Percentiles rank a stretch among this genome's conserved stretches.
These are phyloP conservation scores for Hyppa rectilinea DNA, from an alignment of 2,888 invertebrate species.

Conservation along the genomic window DNA sequence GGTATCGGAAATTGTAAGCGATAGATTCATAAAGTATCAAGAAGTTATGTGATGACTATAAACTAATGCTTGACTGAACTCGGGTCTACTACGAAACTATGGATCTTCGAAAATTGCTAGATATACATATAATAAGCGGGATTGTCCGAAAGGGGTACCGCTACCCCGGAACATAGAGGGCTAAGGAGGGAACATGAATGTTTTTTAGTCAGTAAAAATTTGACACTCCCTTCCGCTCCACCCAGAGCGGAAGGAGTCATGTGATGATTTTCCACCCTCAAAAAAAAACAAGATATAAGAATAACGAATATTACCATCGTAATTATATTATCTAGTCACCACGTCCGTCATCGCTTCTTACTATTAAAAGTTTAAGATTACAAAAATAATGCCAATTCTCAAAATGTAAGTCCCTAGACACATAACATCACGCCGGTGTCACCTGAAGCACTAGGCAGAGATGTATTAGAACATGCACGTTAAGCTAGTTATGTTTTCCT, in stretches of 20 bases:
- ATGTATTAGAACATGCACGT: neutral
- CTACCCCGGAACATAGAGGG: too few species aligned
- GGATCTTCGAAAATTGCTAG: neutral
- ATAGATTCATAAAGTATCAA: slow-evolving; percentile 33
- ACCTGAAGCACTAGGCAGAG: neutral
- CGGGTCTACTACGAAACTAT: neutral
- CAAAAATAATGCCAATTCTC: neutral
- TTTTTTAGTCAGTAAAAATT: too few species aligned
- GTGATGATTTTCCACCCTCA: too few species aligned
- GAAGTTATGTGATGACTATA: neutral
- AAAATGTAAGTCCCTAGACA: too few species aligned
- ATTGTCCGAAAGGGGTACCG: too few species aligned
- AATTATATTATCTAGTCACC: too few species aligned
- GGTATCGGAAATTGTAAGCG: slow-evolving; percentile 17
- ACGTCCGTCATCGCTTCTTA: neutral
- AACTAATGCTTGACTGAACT: neutral
- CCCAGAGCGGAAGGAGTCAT: too few species aligned
- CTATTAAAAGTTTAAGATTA: neutral
- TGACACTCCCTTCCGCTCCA: too few species aligned
- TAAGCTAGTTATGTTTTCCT: neutral
- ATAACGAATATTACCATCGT: neutral
- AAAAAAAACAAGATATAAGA: too few species aligned
- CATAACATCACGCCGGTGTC: neutral
- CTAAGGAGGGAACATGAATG: too few species aligned
- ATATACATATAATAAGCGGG: neutral